Base-by-base conservation (phyloP, 2,113 vertebrate species). In the Apeltes quadracus region DNA sequence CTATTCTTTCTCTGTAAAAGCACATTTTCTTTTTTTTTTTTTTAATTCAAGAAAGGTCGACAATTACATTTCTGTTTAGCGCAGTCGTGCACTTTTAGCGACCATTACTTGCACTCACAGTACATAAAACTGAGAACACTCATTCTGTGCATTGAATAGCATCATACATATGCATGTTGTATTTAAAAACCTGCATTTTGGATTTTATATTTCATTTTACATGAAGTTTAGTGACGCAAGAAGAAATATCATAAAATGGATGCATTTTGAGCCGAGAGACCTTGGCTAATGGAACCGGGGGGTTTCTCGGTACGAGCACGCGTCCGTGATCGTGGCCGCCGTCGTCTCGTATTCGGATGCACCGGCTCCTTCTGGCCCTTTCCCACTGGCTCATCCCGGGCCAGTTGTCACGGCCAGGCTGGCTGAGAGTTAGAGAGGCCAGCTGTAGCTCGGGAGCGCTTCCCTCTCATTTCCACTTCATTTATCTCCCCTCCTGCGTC, bases 401-500 rank as follows among this genome's bases (percentile, higher is more conserved):
- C 80, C 85, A 77, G 84, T 86, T 74, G 89, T 81, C 83, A 61
- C 16, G 79, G 76, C 73, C 78, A 1, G 69, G 64, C 81, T 81
- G 85, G 81, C 86, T 59, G 69, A 57, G 71, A 76, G 84, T 74
- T 74, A 57, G 76, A 5, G 67, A 79, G 82, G 72, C 74, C 87
- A 89, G 87, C 87, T 87, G 87, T 85, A 83, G 81, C 74, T 46
- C 81, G 69, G 69, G 87, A 89, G 86, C 84, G 64, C 59, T 56
- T 84, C 83, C 56, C 84, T 85, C 87, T 85, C 84, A 81, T 90
- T 89, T 90, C 87, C 88, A 88, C 88, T 84, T 89, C 88, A 89
- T 90, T 90, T 88, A 78, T 76, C 82, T 48, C 69, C 11, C 34
- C 29, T 39, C 66, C 10, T 7, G 53, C 61, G 0, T 20, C 66